Evolutionary conservation across 2,113 vertebrate species (phyloP).

Genomic region (Accipiter virgatus): DNA sequence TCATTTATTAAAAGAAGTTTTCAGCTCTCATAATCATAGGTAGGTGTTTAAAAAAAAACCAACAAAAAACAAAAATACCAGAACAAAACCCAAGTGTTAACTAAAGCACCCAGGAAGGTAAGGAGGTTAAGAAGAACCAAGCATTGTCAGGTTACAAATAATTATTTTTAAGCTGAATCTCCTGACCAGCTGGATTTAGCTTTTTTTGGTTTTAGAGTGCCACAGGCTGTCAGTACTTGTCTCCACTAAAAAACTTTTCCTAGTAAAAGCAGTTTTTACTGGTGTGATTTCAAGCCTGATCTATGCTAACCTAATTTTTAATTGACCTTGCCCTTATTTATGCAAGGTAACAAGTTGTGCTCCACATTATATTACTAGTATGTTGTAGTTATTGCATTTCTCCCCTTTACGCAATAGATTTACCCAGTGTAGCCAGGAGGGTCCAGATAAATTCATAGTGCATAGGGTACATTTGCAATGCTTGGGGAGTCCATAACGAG

Average conservation of each 20-base stretch:
- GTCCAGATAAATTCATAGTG: fast-evolving
- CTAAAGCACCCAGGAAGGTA: background rate
- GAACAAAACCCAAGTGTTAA: background rate
- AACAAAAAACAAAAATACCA: background rate
- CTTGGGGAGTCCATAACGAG: background rate
- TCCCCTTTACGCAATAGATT: background rate
- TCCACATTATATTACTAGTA: background rate
- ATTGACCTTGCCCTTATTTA: background rate
- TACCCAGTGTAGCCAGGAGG: background rate
- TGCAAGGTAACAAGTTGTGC: background rate
- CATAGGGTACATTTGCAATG: background rate
- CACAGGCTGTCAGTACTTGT: background rate
- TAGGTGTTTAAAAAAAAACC: background rate
- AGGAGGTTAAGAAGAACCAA: background rate
- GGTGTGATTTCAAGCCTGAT: background rate
- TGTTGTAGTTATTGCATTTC: background rate
- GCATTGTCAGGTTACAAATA: background rate
- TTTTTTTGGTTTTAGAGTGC: background rate
- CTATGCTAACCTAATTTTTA: background rate
- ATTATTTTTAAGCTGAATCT: background rate
- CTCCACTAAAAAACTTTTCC: background rate
- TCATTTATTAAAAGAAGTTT: background rate
- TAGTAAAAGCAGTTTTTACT: background rate
- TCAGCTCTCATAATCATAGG: background rate
- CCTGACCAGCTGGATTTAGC: background rate